Conservation (phyloP, 2,113 vertebrate genomes). For the Psilopsiagon aurifrons region DNA sequence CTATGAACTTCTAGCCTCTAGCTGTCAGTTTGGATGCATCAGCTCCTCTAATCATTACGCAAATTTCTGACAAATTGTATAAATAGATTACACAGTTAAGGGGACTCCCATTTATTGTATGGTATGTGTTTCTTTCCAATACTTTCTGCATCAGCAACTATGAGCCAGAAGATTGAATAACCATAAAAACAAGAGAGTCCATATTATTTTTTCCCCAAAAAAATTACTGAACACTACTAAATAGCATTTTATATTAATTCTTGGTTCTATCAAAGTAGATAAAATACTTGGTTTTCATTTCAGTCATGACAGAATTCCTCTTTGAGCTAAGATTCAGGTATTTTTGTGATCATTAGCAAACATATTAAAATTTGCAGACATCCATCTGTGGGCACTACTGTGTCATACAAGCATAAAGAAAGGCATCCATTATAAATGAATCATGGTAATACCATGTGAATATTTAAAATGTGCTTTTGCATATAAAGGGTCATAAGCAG, state of each 20-base stretch:
- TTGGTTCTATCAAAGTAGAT: neutral
- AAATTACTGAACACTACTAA: neutral
- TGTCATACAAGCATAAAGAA: neutral
- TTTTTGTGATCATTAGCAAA: neutral
- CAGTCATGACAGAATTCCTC: neutral
- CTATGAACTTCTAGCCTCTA: neutral
- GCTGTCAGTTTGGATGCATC: neutral
- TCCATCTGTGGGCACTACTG: neutral
- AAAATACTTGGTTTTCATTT: neutral
- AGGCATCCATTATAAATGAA: neutral
- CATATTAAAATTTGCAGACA: neutral
- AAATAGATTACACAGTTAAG: neutral
- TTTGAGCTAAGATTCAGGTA: neutral
- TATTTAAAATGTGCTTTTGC: neutral
- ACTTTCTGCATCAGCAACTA: neutral
- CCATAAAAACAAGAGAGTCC: neutral
- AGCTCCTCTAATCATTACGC: neutral
- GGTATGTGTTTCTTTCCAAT: neutral
- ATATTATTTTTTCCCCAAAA: neutral
- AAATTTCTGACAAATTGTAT: neutral
- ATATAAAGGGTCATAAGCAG: neutral
- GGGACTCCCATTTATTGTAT: neutral
- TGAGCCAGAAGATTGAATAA: neutral
- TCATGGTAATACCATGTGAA: neutral
- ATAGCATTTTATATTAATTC: neutral